Conservation (phyloP, 2,797 vertebrate species). For the Characodon lateralis region DNA sequence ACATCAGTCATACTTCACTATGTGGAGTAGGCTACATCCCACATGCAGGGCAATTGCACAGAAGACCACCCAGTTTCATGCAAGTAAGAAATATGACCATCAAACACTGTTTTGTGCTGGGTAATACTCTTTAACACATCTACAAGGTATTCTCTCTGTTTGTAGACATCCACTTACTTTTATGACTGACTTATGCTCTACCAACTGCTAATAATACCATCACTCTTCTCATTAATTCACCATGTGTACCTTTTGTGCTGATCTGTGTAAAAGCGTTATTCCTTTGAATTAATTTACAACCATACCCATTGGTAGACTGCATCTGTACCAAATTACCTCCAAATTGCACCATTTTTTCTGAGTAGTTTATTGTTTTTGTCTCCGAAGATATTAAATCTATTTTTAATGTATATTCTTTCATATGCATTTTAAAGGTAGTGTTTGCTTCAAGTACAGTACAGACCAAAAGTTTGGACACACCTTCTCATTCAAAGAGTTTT, state of each 20-base stretch:
- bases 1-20: not conserved
- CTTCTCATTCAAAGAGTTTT: no score
- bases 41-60: not conserved
- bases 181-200: not conserved
- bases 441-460: not conserved
- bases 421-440: not conserved
- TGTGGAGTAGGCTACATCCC: not conserved
- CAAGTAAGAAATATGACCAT: not conserved
- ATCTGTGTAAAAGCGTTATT: not conserved
- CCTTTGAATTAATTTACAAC: not conserved
- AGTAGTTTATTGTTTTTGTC: not conserved
- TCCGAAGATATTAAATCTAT: not conserved
- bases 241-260: not conserved
- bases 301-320: not conserved
- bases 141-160: not conserved
- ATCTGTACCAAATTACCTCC: not conserved
- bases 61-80: not conserved
- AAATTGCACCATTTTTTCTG: not conserved
- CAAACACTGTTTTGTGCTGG: not conserved
- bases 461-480: no score
- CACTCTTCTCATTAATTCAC: not conserved
- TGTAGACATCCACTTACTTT: not conserved
- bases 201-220: not conserved
- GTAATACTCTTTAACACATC: not conserved
- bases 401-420: not conserved